These are phyloP conservation scores for Micronycteris hirsuta DNA, from an alignment of 2,113 vertebrate genomes.

Conservation along the genomic window DNA sequence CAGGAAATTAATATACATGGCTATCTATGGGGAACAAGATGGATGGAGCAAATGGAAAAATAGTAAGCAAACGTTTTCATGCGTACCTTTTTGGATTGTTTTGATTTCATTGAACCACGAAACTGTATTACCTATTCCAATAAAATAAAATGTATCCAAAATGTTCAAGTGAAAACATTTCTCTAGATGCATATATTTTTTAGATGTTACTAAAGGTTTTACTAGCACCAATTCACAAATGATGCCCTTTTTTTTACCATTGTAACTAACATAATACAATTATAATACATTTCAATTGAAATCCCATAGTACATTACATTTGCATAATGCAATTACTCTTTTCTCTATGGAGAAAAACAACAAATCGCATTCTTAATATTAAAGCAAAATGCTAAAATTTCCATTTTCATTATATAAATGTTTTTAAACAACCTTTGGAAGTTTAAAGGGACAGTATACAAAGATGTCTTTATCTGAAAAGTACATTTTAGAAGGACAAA, in stretches of 20 bases:
- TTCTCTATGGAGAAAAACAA: conserved; percentile 35
- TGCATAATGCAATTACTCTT: conserved; percentile 47
- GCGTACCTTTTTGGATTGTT: neutral
- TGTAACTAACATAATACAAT: conserved; percentile 3
- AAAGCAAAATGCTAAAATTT: conserved; percentile 46
- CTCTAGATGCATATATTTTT: neutral
- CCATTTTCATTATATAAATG: conserved; percentile 42
- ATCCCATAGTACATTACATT: neutral
- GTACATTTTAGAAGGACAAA: conserved; percentile 36
- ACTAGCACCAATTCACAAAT: neutral
- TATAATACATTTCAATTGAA: neutral
- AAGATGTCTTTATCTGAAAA: conserved; percentile 6
- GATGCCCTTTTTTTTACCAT: neutral
- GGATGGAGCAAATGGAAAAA: neutral
- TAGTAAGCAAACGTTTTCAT: neutral
- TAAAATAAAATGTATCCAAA: conserved; percentile 27
- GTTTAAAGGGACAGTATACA: conserved; percentile 38
- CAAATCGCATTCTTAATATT: conserved; percentile 49
- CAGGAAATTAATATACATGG: neutral
- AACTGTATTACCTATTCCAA: neutral
- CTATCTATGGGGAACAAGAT: neutral
- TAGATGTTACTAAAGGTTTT: neutral
- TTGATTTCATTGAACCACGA: conserved; percentile 18
- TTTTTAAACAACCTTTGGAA: conserved; percentile 39
- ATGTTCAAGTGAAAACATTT: neutral